Evolutionary conservation across 2,113 vertebrate species (phyloP).

Genomic region (Mus musculus): DNA sequence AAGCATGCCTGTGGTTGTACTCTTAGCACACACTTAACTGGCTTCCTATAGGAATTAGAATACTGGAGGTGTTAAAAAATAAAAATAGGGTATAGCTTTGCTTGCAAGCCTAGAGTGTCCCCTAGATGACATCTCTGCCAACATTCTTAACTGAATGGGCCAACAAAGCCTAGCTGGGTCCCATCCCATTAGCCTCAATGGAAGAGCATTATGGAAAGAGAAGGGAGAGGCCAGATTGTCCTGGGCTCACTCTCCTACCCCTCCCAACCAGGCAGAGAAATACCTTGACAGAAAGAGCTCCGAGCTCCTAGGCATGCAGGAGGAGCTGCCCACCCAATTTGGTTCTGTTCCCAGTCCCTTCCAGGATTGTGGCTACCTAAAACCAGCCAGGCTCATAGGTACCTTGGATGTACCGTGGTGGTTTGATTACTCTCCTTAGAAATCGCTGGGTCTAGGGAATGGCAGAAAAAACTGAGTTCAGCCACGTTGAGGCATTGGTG

Average conservation of each 20-base stretch:
- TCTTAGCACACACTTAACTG: background rate
- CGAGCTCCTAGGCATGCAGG: background rate
- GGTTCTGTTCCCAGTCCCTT: background rate
- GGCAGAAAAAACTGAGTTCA: background rate
- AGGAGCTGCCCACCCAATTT: background rate
- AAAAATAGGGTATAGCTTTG: background rate
- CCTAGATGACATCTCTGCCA: background rate
- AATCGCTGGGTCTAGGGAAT: background rate
- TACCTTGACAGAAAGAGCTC: background rate
- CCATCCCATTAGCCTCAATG: background rate
- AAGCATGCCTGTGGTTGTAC: background rate
- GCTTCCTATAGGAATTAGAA: background rate
- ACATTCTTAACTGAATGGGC: background rate
- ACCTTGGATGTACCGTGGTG: background rate
- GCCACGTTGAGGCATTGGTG: background rate
- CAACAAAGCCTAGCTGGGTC: background rate
- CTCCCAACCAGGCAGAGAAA: background rate
- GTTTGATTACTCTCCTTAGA: background rate
- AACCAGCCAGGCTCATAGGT: background rate
- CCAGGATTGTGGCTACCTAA: background rate
- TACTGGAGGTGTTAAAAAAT: background rate
- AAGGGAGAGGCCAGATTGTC: background rate
- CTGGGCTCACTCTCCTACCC: background rate
- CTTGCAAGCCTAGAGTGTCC: background rate
- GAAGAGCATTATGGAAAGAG: background rate